Evolutionary conservation across 1,140 invertebrate species (phyloP).

Genomic region (Drosophila setifemur): DNA sequence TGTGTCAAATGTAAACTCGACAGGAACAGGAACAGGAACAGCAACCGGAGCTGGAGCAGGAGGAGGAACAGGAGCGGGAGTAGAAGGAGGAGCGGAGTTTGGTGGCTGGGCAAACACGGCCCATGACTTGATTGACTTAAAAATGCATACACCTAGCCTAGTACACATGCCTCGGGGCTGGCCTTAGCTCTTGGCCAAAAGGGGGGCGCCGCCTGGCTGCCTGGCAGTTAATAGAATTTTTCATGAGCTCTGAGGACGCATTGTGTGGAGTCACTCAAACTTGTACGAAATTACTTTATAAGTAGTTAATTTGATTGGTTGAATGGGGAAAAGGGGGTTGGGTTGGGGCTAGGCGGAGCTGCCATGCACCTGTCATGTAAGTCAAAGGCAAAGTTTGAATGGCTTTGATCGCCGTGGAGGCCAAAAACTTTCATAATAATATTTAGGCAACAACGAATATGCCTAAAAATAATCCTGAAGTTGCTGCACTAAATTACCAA

Average conservation of each 20-base stretch:
- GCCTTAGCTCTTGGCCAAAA: not conserved
- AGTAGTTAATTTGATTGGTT: slow-evolving; percentile 78
- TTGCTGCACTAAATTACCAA: not conserved
- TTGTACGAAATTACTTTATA: slow-evolving; percentile 75
- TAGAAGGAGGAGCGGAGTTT: slow-evolving; percentile 11
- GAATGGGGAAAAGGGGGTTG: not conserved
- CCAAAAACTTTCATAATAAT: slow-evolving; percentile 66
- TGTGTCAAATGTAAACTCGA: slow-evolving; percentile 78
- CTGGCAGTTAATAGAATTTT: slow-evolving; percentile 75
- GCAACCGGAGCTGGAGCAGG: not conserved
- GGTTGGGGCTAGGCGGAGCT: not conserved
- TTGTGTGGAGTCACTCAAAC: slow-evolving; percentile 58
- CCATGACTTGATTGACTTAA: slow-evolving; percentile 66
- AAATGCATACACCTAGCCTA: slow-evolving; percentile 61
- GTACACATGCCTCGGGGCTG: slow-evolving; percentile 1
- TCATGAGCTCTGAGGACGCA: slow-evolving; percentile 67
- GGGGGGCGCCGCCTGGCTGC: slow-evolving; percentile 1
- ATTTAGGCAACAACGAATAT: slow-evolving; percentile 57
- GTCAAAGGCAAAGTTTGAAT: slow-evolving; percentile 54
- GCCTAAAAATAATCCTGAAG: not conserved
- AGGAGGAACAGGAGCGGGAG: not conserved
- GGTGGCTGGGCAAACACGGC: slow-evolving; percentile 60
- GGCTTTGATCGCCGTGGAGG: slow-evolving; percentile 61
- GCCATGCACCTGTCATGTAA: slow-evolving; percentile 60
- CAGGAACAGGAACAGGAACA: slow-evolving; percentile 26